Evolutionary conservation across 2,113 vertebrate genomes (phyloP).

Genomic region (Oxyura jamaicensis): DNA sequence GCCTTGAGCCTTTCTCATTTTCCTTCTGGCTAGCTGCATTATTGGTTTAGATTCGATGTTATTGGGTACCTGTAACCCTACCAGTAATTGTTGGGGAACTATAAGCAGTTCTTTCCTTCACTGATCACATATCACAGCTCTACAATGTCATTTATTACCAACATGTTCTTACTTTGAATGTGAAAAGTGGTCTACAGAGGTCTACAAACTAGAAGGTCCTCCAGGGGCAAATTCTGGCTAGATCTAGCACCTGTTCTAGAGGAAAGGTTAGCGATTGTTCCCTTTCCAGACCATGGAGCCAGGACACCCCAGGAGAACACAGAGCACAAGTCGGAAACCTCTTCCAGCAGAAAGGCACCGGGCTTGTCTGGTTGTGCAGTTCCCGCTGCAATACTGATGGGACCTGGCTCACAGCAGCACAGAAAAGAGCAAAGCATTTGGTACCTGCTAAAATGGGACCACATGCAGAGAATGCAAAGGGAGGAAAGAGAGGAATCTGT

Average conservation of each 20-base stretch:
- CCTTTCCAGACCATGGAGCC: neutral
- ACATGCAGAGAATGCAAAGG: neutral
- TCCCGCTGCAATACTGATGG: neutral
- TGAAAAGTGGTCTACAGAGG: neutral
- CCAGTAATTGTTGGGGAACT: neutral
- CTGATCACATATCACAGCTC: neutral
- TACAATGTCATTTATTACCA: neutral
- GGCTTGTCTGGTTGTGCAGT: neutral
- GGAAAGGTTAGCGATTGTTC: neutral
- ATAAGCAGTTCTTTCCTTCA: neutral
- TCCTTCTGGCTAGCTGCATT: neutral
- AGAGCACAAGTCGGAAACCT: neutral
- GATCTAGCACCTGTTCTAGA: neutral
- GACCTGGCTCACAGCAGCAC: neutral
- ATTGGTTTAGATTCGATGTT: neutral
- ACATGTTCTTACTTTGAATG: neutral
- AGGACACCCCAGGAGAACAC: neutral
- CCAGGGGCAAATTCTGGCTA: neutral
- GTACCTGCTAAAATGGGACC: neutral
- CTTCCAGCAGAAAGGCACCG: neutral
- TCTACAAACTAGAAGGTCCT: neutral
- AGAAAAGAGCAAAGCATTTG: neutral
- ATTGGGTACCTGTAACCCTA: neutral
- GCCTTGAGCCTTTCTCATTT: neutral
- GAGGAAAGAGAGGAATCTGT: neutral